A percentile compares a stretch with the other conserved stretches of the same genome.
Conservation (phyloP, 2,113 vertebrate genomes). For the Gallinago undulata region DNA sequence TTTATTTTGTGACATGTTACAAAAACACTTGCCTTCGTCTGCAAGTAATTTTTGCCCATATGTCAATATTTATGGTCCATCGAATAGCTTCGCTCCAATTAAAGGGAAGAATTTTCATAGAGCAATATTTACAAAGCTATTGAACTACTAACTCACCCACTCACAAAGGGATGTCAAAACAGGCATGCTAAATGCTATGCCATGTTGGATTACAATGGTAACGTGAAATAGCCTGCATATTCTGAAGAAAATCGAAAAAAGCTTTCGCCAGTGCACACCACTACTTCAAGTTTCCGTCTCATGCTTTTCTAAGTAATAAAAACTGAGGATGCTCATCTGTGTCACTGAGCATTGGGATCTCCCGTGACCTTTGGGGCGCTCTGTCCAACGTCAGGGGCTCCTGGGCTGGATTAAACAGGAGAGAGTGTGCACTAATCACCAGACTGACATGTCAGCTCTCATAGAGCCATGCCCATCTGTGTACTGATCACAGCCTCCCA, state of each 20-base stretch:
- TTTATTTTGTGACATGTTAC: conserved; percentile 2
- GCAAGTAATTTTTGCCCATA: conserved; percentile 21
- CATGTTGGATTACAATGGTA: not conserved
- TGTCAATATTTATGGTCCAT: conserved; percentile 35
- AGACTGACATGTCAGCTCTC: not conserved
- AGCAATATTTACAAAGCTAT: conserved; percentile 27
- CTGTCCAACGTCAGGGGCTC: not conserved
- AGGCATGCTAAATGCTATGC: not conserved
- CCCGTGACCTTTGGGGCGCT: not conserved
- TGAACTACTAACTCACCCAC: not conserved
- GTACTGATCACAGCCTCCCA: not conserved
- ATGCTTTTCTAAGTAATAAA: not conserved
- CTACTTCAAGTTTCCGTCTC: not conserved
- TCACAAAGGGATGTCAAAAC: not conserved
- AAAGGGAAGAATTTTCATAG: conserved; percentile 13
- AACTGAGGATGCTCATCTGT: not conserved
- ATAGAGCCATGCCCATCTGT: not conserved
- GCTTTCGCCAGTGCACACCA: not conserved
- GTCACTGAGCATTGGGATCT: not conserved
- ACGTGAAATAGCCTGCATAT: not conserved
- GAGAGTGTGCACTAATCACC: not conserved
- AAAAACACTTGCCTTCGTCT: conserved; percentile 24
- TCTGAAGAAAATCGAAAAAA: not conserved
- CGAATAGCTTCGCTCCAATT: not conserved
- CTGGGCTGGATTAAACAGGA: not conserved